phyloP scores from a whole-genome alignment of 1,140 invertebrate species.

The Meloidogyne chitwoodi region DNA sequence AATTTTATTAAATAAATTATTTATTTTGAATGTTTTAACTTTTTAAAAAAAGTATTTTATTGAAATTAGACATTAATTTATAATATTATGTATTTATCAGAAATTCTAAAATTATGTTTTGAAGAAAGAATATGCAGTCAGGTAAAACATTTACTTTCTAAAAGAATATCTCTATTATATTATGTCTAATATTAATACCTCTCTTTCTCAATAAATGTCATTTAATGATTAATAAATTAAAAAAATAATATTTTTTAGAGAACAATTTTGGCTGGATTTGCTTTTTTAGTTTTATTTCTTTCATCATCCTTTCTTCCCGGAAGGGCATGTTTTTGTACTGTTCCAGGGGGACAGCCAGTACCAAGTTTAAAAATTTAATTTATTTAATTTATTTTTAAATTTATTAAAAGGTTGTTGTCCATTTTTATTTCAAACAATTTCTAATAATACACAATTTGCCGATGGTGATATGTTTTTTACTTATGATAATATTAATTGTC shows the following conservation, averaged over 20 bases:
- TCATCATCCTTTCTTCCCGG: background rate
- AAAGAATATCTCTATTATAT: too few species aligned
- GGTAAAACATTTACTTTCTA: background rate
- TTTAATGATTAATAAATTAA: background rate
- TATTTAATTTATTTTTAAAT: background rate
- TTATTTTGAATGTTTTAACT: background rate
- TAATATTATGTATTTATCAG: background rate
- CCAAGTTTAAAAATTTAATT: background rate
- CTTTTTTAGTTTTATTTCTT: background rate
- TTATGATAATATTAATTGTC: slow-evolving; percentile 20
- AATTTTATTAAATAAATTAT: background rate
- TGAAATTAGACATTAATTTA: background rate
- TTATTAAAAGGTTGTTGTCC: slow-evolving; percentile 14
- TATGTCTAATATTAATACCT: too few species aligned
- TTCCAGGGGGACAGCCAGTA: background rate
- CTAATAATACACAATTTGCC: background rate
- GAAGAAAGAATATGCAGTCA: background rate
- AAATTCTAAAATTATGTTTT: background rate
- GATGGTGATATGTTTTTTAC: slow-evolving; percentile 20
- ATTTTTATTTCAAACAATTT: slow-evolving; percentile 4
- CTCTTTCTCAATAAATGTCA: too few species aligned
- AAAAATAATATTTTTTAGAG: background rate
- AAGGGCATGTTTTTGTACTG: background rate
- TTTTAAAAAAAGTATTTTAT: too few species aligned
- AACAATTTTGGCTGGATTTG: background rate